Base-by-base conservation (phyloP, 1,140 invertebrate genomes). In the Lethrus apterus region DNA sequence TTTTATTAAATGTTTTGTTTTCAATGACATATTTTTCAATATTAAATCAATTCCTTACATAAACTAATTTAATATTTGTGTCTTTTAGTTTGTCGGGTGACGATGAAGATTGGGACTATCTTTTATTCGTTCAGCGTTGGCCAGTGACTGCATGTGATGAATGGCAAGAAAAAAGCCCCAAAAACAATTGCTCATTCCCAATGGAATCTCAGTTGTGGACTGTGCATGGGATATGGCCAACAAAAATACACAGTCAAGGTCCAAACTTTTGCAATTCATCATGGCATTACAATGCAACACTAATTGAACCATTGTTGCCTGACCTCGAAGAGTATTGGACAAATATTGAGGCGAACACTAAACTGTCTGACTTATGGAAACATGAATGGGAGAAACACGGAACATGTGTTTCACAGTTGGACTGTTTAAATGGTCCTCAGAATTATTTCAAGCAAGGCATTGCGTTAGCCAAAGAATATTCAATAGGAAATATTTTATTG, bases 371-470 rank as follows among this genome's bases (percentile, higher is more conserved):
- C 4, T 72, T 91, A 4, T 91, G 87, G 88, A 70, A 78, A 48
- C 86, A 92, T 48, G 88, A 90, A 63, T 92, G 87, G 87, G 62
- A 71, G 1, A 92, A 90, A 59, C 88, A 92, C 63, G 88, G 87
- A 0, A 87, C 86, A 0, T 91, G 88, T 59, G 84, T 86, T 10
- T 70, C 76, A 0, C 54, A 61, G 4, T 48, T 88, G 2, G 64
- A 75, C n/a, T 32, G 56, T 4, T 59, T 90, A 1, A 72, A 80
- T 52, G 76, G 70, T 4, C 80, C 89, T 58, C 56, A 73, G 0
- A 86, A 86, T 58, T 91, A 88, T 61, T 90, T 90, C 51, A 57
- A 65, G 1, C 68, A 77, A 50, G 86, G 82, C 0, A 56, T 90
- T 1, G 58, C 74, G 9, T 80, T 81, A 70, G 63, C 78, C 0